Evolutionary conservation across 2,888 invertebrate genomes (phyloP).

Genomic region (Labia minor): DNA sequence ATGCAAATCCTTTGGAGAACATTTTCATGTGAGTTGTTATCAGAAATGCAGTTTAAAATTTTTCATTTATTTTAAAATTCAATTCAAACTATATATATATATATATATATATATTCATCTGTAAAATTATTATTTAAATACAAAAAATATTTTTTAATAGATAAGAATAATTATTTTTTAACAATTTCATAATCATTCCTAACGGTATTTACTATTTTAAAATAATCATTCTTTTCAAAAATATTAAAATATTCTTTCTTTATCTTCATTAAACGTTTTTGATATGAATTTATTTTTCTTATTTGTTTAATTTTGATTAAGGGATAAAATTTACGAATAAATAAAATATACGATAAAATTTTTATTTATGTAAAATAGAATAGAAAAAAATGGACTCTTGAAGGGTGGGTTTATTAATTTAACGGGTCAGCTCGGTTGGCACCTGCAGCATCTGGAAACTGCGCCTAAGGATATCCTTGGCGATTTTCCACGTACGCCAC

Average conservation of each 20-base stretch:
- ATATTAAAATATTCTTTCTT: too few relatives aligned
- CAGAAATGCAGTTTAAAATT: too few relatives aligned
- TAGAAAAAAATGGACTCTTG: neutral
- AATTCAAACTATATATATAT: too few relatives aligned
- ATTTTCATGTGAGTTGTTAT: neutral
- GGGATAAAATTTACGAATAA: neutral
- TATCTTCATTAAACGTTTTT: too few relatives aligned
- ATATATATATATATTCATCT: too few relatives aligned
- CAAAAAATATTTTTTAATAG: too few relatives aligned
- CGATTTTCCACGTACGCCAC: constrained; percentile 72
- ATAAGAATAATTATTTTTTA: too few relatives aligned
- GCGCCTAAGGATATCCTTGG: constrained; percentile 84
- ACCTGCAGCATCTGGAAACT: constrained; percentile 66
- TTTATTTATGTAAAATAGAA: too few relatives aligned
- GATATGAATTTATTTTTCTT: neutral
- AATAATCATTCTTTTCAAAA: neutral
- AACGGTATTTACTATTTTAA: too few relatives aligned
- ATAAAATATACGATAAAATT: neutral
- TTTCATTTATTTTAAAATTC: too few relatives aligned
- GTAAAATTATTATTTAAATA: too few relatives aligned
- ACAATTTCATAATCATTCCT: too few relatives aligned
- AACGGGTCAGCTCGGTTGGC: constrained; percentile 16
- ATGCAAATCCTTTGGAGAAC: neutral
- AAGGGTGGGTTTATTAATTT: neutral
- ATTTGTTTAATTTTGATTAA: neutral